phyloP scores from a whole-genome alignment of 2,113 vertebrate genomes.

The Lepus americanus region DNA sequence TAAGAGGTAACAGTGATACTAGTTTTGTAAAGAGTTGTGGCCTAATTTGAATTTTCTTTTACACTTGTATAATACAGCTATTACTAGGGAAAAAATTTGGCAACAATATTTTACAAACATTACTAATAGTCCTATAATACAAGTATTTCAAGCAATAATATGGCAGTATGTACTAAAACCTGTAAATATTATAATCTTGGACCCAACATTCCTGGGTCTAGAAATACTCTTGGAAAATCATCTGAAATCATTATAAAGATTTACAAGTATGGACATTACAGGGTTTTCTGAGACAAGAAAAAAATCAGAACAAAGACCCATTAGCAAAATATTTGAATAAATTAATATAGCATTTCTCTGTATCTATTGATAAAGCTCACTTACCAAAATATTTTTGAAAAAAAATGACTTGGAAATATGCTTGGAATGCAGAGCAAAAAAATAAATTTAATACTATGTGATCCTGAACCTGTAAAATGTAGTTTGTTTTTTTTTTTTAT shows the following conservation, averaged over 20 bases:
- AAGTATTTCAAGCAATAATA: neutral
- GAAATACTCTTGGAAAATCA: neutral
- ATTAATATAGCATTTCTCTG: neutral
- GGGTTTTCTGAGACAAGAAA: neutral
- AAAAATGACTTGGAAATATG: constrained; percentile 19
- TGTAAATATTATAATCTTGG: neutral
- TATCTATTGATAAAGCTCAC: neutral
- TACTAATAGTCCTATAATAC: neutral
- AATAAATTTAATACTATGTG: neutral
- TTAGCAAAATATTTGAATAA: constrained; percentile 13
- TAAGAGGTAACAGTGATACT: neutral
- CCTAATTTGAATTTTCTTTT: constrained; percentile 18
- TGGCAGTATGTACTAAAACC: neutral
- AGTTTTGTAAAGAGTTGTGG: neutral
- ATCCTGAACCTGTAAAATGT: neutral
- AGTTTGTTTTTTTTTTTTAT: neutral
- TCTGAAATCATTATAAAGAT: neutral
- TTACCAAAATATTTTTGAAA: neutral
- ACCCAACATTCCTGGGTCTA: neutral
- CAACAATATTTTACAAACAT: too few species aligned
- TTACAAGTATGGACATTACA: neutral
- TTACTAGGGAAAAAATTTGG: too few species aligned
- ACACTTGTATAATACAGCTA: neutral
- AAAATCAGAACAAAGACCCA: neutral
- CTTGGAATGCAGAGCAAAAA: neutral